Conservation (phyloP, 2,797 vertebrate genomes). For the Thaleichthys pacificus region DNA sequence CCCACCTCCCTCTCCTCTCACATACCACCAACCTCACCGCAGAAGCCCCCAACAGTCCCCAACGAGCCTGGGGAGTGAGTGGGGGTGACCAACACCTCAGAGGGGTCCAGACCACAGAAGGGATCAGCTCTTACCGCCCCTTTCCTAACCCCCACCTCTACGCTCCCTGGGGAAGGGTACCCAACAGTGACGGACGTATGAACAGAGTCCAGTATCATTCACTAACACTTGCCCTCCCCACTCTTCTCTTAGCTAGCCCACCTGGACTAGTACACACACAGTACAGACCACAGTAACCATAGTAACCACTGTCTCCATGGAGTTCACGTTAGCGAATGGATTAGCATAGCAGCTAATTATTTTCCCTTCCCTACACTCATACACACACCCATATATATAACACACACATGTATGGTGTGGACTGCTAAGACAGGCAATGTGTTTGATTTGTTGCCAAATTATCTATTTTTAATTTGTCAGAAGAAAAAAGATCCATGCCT, state of each 20-base stretch:
- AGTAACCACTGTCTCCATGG: conserved; percentile 61
- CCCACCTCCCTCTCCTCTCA: conserved; percentile 27
- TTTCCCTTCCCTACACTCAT: background rate
- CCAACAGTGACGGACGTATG: conserved; percentile 48
- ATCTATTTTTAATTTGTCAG: conserved; percentile 63
- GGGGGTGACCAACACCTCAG: conserved; percentile 53
- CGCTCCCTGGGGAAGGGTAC: conserved; percentile 20
- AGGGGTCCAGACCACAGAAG: conserved; percentile 34
- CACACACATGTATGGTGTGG: conserved; percentile 18
- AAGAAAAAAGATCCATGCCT: conserved; percentile 45
- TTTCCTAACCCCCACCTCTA: conserved; percentile 38
- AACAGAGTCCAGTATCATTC: conserved; percentile 37
- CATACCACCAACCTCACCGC: conserved; percentile 5
- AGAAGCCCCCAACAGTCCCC: conserved; percentile 36
- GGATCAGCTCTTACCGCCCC: conserved; percentile 43
- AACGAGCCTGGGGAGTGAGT: conserved; percentile 42
- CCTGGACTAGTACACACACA: conserved; percentile 51
- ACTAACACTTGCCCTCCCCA: conserved; percentile 39
- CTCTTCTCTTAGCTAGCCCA: background rate
- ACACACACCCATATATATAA: conserved; percentile 22
- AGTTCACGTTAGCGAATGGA: conserved; percentile 51
- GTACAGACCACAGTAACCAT: conserved; percentile 57
- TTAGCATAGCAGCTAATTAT: conserved; percentile 58
- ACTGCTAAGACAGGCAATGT: conserved; percentile 44
- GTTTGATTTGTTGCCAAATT: conserved; percentile 61